Evolutionary conservation across 1,140 invertebrate genomes (phyloP), one percentile per base, ranked within the genome.

Genomic region (Tetramorium simillimum): DNA sequence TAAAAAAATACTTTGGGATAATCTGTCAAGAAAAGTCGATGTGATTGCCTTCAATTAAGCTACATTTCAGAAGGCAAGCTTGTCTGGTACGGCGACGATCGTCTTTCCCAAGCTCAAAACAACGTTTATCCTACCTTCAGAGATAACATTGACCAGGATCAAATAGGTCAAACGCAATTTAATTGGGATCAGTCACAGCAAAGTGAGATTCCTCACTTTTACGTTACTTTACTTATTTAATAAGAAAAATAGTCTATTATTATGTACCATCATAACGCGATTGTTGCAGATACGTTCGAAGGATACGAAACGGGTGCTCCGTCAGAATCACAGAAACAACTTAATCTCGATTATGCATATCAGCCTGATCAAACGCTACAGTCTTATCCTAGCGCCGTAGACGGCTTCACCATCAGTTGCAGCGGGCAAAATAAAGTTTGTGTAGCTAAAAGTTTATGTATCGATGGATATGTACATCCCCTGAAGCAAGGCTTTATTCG

Each of bases 371-470:
- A 62, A 58, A 81, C 78, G 18, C 21, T 80, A 16, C 24, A 60
- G 2, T 5, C 53, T 6, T 60, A 76, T 37, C 18, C 85, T 18
- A 69, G 33, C 18, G 51, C 40, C 33, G 37, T 69, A 10, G 51
- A 69, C 6, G 82, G 60, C 18, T 81, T 91, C 43, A 87, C 76
- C 0, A 51, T 90, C 7, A 87, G 65, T 28, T 91, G 90, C 33
- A 75, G 10, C 6, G 90, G 89, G n/a, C 16, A 58, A n/a, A 70
- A 90, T 2, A 81, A 65, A 62, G 51, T 89, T 5, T 91, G 90
- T 18, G 65, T 53, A 0, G n/a, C 24, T n/a, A 90, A 69, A 40
- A 49, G 62, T 10, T 4, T 81, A 21, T 91, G 90, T 21, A 3
- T 87, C 16, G 37, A 89, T 40, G 90, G 90, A 16, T 90, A 86